Evolutionary conservation across 2,797 vertebrate species (phyloP).

Genomic region (Sciaenops ocellatus): DNA sequence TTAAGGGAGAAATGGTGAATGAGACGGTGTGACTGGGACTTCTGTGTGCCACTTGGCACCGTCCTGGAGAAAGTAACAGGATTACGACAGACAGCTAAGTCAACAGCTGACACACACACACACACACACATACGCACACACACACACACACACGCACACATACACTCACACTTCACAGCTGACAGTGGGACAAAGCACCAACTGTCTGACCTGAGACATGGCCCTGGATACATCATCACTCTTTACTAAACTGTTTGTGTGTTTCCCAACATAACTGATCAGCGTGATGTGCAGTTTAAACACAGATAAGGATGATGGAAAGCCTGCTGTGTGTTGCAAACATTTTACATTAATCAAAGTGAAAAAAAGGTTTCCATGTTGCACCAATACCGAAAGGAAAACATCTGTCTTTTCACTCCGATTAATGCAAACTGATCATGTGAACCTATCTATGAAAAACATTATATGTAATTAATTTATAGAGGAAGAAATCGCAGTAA

Average conservation of each 20-base stretch:
- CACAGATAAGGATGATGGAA: too few relatives aligned
- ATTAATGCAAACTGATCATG: not conserved
- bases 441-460: not conserved
- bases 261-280: not conserved
- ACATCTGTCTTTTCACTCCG: not conserved
- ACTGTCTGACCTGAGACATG: constrained; percentile 67
- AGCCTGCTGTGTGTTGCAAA: not conserved
- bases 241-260: constrained; percentile 25
- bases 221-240: constrained; percentile 30
- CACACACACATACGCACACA: constrained; percentile 50
- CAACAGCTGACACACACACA: constrained; percentile 76
- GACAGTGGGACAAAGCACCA: constrained; percentile 72
- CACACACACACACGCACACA: constrained; percentile 44
- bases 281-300: not conserved
- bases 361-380: not conserved
- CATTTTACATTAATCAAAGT: not conserved
- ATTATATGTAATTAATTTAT: not conserved
- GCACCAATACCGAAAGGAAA: not conserved
- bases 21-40: constrained; percentile 40
- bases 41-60: constrained; percentile 68
- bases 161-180: constrained; percentile 66
- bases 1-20: constrained; percentile 19
- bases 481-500: not conserved
- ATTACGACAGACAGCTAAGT: constrained; percentile 77
- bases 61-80: constrained; percentile 78